Percentiles rank a stretch among this genome's conserved stretches.
These are phyloP conservation scores for Atherinosoma microstoma DNA, from an alignment of 2,797 vertebrate species.

Conservation along the genomic window DNA sequence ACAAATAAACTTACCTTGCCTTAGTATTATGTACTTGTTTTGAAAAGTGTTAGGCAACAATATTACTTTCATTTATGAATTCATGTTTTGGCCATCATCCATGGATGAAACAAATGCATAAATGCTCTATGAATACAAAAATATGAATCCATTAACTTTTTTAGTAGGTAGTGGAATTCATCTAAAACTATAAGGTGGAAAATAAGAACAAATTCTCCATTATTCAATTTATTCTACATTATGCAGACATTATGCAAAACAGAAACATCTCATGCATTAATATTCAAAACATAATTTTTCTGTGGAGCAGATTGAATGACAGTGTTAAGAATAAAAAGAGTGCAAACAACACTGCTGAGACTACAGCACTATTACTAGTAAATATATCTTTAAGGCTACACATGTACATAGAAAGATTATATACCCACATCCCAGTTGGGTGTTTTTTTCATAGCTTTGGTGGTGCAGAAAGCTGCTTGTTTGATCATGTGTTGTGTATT, in stretches of 20 bases:
- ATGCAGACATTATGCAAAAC: constrained; percentile 23
- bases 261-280: background rate
- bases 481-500: background rate
- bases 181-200: background rate
- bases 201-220: background rate
- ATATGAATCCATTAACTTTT: background rate
- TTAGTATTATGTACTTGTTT: background rate
- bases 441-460: background rate
- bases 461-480: background rate
- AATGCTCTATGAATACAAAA: constrained; percentile 1
- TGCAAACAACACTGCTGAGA: background rate
- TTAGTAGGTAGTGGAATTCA: background rate
- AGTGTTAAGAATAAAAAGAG: constrained; percentile 5
- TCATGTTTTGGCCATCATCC: background rate
- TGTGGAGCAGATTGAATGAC: background rate
- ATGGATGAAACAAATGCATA: background rate
- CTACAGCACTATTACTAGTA: background rate
- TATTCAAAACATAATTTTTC: constrained; percentile 6
- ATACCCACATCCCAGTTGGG: background rate
- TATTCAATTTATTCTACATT: constrained; percentile 2
- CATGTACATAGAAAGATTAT: background rate
- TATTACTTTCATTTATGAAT: background rate
- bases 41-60: background rate
- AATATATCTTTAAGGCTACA: background rate
- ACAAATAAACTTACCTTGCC: too few relatives aligned